phyloP scores from a whole-genome alignment of 1,140 invertebrate species.

The Batillaria attramentaria region DNA sequence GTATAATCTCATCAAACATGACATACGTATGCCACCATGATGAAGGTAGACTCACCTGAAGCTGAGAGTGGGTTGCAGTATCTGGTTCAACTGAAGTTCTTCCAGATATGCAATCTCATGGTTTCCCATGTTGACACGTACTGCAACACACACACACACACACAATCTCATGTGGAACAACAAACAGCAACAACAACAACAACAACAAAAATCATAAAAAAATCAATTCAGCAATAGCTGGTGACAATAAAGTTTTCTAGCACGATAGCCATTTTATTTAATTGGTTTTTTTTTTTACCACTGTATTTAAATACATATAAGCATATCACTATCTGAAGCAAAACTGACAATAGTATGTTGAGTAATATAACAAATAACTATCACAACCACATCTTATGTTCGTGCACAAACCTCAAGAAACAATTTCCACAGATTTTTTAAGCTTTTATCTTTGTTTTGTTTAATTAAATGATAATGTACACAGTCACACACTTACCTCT shows the following conservation, averaged over 20 bases:
- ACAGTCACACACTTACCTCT: constrained; percentile 45
- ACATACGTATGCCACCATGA: neutral
- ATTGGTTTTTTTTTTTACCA: too few species aligned
- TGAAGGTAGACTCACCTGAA: constrained; percentile 1
- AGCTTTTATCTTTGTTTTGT: too few species aligned
- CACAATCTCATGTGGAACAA: neutral
- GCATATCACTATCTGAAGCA: too few species aligned
- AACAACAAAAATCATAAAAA: too few species aligned
- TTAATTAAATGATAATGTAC: neutral
- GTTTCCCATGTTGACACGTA: constrained; percentile 29
- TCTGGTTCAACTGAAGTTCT: constrained; percentile 14
- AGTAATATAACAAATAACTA: neutral
- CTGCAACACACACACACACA: neutral
- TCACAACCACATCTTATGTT: neutral
- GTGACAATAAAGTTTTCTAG: too few species aligned
- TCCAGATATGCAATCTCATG: constrained; percentile 18
- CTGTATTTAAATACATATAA: too few species aligned
- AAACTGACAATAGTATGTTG: neutral
- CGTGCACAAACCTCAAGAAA: neutral
- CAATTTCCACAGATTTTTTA: too few species aligned
- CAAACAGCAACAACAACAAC: neutral
- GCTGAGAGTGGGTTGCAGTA: constrained; percentile 8
- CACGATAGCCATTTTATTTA: too few species aligned
- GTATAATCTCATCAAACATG: too few species aligned
- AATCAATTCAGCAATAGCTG: too few species aligned